A percentile compares a stretch with the other conserved stretches of the same genome.
Conservation (phyloP, 2,113 vertebrate species). For the Setophaga kirtlandii region DNA sequence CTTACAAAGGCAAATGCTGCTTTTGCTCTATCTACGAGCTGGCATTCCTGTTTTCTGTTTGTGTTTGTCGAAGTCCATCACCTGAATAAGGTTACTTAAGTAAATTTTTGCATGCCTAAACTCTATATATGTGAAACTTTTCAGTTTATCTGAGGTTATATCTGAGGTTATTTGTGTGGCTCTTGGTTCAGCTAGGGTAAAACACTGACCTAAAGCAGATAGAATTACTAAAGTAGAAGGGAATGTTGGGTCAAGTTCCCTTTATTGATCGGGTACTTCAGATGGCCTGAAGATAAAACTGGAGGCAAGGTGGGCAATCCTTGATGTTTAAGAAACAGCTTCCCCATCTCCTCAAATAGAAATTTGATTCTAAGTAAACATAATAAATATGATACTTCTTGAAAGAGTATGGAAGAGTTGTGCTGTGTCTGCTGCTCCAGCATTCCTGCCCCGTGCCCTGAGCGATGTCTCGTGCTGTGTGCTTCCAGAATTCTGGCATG, state of each 20-base stretch:
- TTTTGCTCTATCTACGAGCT: neutral
- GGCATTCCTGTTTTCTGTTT: neutral
- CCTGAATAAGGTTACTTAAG: neutral
- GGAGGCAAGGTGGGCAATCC: neutral
- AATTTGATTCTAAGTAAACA: neutral
- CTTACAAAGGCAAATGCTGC: neutral
- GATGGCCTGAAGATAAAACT: neutral
- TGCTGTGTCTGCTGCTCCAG: slow-evolving; percentile 6
- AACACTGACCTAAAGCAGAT: neutral
- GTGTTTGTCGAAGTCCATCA: neutral
- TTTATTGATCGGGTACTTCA: neutral
- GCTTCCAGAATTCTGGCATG: slow-evolving; percentile 75
- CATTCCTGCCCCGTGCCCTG: slow-evolving; percentile 30
- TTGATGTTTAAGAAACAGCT: neutral
- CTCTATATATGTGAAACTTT: neutral
- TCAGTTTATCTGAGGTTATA: neutral
- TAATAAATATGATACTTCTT: neutral
- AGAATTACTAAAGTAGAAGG: neutral
- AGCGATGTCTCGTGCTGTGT: slow-evolving; percentile 26
- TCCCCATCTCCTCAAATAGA: neutral
- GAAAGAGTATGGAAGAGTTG: neutral
- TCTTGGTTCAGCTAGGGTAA: neutral
- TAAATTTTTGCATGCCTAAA: neutral
- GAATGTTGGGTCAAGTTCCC: neutral
- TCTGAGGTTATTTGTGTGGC: neutral